Conservation (phyloP, 2,113 vertebrate species). For the Anseranas semipalmata region DNA sequence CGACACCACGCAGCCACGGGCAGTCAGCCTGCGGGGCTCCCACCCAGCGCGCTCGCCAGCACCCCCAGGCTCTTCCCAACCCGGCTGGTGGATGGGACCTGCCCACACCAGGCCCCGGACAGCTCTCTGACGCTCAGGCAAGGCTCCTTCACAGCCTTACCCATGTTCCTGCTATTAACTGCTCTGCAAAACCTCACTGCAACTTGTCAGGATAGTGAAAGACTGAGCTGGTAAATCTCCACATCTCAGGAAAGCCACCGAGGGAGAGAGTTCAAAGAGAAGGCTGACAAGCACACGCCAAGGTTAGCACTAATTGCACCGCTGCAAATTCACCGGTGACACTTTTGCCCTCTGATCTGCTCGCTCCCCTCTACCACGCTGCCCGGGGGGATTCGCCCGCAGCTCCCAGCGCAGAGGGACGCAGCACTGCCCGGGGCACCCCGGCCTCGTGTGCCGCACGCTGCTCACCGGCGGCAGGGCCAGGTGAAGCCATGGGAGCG, state of each 20-base stretch:
- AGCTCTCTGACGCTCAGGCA: not conserved
- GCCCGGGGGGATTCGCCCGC: not conserved
- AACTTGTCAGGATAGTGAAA: fast-evolving
- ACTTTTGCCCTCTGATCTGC: not conserved
- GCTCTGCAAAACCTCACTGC: not conserved
- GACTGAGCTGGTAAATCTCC: not conserved
- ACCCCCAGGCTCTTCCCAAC: not conserved
- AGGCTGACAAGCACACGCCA: not conserved
- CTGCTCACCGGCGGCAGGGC: fast-evolving
- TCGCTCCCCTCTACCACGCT: not conserved
- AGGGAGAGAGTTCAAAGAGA: slow-evolving; percentile 4
- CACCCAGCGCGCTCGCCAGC: not conserved
- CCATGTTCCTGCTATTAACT: not conserved
- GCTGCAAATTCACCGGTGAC: not conserved
- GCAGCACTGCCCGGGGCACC: fast-evolving
- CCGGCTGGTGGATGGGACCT: not conserved
- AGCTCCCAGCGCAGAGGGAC: fast-evolving
- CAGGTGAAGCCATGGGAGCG: fast-evolving
- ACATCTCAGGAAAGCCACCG: not conserved
- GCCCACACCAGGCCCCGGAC: not conserved
- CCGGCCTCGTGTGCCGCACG: fast-evolving
- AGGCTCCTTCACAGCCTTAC: not conserved
- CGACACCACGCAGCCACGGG: too few relatives aligned
- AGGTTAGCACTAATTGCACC: slow-evolving; percentile 6
- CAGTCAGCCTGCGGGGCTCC: not conserved